These are phyloP conservation scores for Sphenodon punctatus DNA, from an alignment of 2,797 vertebrate genomes.

Conservation along the genomic window DNA sequence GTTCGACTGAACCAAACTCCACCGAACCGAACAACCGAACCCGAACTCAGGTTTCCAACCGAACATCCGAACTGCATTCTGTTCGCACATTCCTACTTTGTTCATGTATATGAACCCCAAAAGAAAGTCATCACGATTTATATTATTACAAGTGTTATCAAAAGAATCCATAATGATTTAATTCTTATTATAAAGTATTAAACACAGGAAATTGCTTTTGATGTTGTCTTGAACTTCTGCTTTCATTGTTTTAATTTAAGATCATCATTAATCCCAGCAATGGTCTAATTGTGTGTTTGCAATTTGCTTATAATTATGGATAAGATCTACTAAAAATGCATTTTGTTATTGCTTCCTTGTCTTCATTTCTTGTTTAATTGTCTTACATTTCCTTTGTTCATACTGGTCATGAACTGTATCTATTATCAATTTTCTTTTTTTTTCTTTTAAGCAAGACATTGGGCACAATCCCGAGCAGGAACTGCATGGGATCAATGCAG, in stretches of 20 bases:
- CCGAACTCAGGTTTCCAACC: no score
- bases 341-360: not conserved
- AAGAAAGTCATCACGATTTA: not conserved
- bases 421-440: no score
- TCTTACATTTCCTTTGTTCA: not conserved
- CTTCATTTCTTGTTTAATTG: not conserved
- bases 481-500: no score
- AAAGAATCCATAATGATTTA: not conserved
- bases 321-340: not conserved
- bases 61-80: no score
- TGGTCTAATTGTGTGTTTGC: not conserved
- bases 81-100: no score
- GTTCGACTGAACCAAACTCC: no score
- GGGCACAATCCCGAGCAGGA: no score
- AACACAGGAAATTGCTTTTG: not conserved
- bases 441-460: no score
- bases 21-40: no score
- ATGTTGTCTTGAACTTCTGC: not conserved
- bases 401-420: not conserved
- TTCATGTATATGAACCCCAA: not conserved
- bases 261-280: not conserved
- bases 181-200: not conserved
- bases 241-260: slow-evolving; percentile 23
- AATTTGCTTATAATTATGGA: slow-evolving; percentile 31
- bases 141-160: not conserved